These are phyloP conservation scores for Spongilla lacustris DNA, from an alignment of 37 sponge, comb jelly and placozoan species.

Conservation along the genomic window DNA sequence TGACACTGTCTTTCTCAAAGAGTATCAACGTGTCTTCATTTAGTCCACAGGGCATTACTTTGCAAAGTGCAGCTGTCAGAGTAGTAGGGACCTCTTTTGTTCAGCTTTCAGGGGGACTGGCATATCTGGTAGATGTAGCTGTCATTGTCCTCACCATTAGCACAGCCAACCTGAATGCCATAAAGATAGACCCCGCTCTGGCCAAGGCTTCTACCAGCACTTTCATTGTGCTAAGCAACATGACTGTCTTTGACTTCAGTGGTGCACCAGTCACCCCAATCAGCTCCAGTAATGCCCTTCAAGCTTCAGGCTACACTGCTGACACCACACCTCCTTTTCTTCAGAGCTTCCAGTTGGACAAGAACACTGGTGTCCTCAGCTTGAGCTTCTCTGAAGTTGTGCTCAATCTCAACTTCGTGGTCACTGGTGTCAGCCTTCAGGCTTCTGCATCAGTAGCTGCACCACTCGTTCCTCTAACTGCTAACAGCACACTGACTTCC, in stretches of 20 bases:
- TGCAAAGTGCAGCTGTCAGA: slow-evolving; percentile 54
- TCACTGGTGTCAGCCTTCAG: slow-evolving; percentile 41
- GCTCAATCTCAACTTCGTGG: slow-evolving; percentile 18
- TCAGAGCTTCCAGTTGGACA: slow-evolving; percentile 72
- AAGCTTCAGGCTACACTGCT: slow-evolving; percentile 31
- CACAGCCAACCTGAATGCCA: slow-evolving; percentile 57
- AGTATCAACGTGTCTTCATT: slow-evolving; percentile 44
- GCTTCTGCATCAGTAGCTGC: slow-evolving; percentile 1
- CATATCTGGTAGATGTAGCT: slow-evolving; percentile 17
- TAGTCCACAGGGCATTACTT: slow-evolving; percentile 44
- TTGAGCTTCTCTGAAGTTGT: slow-evolving; percentile 85
- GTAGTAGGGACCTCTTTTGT: slow-evolving; percentile 14
- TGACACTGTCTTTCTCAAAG: slow-evolving; percentile 74
- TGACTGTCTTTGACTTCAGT: slow-evolving; percentile 56
- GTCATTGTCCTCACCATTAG: slow-evolving; percentile 35
- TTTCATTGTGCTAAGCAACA: slow-evolving; percentile 53
- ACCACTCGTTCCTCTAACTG: slow-evolving; percentile 24
- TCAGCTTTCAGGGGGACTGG: slow-evolving; percentile 30
- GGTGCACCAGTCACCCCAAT: slow-evolving; percentile 59
- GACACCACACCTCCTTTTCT: slow-evolving; percentile 79
- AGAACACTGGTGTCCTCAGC: slow-evolving; percentile 60
- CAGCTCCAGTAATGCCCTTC: slow-evolving; percentile 15
- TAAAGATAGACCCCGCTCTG: slow-evolving; percentile 55
- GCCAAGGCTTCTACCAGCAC: slow-evolving; percentile 53
- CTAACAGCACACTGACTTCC: slow-evolving; percentile 28